Evolutionary conservation across 2,113 vertebrate genomes (phyloP), one percentile per base, ranked within the genome.

Genomic region (Paradisaea rubra): DNA sequence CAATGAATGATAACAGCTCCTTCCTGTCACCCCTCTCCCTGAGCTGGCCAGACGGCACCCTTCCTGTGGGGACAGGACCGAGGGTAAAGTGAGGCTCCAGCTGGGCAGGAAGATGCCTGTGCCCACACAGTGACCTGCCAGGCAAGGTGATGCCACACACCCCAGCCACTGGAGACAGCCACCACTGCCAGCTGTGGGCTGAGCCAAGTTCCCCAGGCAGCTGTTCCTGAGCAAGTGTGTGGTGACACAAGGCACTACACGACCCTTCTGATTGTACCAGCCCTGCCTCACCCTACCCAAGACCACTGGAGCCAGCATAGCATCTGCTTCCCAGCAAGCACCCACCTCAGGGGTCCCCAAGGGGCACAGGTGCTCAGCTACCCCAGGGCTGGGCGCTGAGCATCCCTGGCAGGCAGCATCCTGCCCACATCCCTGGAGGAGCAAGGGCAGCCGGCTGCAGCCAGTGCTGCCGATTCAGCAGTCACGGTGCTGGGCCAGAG

Each of bases 401-500:
- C 66, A 45, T 59, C 65, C 54, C 30, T 47, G 47, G 50, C 6
- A 49, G 65, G 53, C 66, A 88, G 74, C 74, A 86, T 61, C 66
- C 70, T 64, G 57, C 80, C 63, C 3, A 2, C 37, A 85, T 69
- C 74, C 59, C 82, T 4, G 3, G 39, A 88, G 81, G 30, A 91
- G 59, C 2, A 10, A 74, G 93, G 49, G 85, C 82, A 89, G 88
- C 45, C 2, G 2, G 49, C 89, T 52, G 57, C 81, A 82, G 90
- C 70, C 90, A 63, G 74, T 1, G 4, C 79, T 94, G 96, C 79
- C 30, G 7, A 96, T 93, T 96, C 95, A 96, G 96, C 95, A 95
- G 92, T 90, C 90, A 77, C 20, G 1, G 88, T 63, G 82, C 71
- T 1, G 59, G 95, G 82, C 93, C 88, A 82, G 73, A 95, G 65